phyloP scores from a whole-genome alignment of 2,113 vertebrate species.

The Eulemur rufifrons region DNA sequence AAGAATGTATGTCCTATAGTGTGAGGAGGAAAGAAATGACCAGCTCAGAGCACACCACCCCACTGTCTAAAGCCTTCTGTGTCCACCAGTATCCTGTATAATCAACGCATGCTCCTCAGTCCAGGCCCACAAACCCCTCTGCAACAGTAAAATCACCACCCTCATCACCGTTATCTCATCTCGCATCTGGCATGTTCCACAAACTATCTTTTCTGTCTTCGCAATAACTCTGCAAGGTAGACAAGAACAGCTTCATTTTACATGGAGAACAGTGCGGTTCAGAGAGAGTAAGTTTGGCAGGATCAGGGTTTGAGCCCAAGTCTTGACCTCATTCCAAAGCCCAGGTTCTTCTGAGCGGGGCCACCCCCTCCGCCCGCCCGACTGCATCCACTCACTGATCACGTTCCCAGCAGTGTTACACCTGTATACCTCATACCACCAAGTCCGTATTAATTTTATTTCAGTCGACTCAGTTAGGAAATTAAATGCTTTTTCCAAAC shows the following conservation, averaged over 20 bases:
- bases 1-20: not conserved
- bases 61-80: not conserved
- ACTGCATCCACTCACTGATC: not conserved
- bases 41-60: no score
- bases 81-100: not conserved
- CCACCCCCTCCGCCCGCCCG: not conserved
- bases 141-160: not conserved
- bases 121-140: not conserved
- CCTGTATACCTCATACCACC: not conserved
- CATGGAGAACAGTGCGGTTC: not conserved
- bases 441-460: not conserved
- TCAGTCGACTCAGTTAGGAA: not conserved
- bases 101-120: not conserved
- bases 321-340: not conserved
- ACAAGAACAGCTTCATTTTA: not conserved
- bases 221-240: not conserved
- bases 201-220: not conserved
- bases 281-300: not conserved
- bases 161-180: not conserved
- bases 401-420: not conserved
- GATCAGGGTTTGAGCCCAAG: not conserved
- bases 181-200: not conserved
- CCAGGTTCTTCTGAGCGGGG: accelerated
- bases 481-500: not conserved
- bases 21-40: not conserved